Evolutionary conservation across 1,140 invertebrate genomes (phyloP).

Genomic region (Bicyclus anynana): DNA sequence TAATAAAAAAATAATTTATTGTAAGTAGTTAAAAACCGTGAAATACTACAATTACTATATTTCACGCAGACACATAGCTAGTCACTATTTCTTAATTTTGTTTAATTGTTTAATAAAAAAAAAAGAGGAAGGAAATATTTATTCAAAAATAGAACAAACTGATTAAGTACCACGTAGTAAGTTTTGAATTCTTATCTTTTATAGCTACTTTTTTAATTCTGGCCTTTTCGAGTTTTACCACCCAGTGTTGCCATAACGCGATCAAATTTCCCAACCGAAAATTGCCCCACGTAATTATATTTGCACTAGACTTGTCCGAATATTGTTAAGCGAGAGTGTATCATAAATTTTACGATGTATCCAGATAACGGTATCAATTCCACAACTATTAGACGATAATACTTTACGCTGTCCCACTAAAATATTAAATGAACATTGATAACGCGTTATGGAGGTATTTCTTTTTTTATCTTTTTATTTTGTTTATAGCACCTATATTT

Average conservation of each 20-base stretch:
- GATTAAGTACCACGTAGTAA: no score
- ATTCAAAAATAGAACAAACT: no score
- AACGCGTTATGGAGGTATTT: conserved; percentile 36
- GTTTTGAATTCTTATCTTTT: not conserved
- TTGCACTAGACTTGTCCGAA: conserved; percentile 53
- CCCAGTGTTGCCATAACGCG: not conserved
- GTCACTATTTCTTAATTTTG: no score
- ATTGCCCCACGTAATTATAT: conserved; percentile 48
- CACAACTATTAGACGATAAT: conserved; percentile 48
- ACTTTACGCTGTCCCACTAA: conserved; percentile 26
- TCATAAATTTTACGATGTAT: conserved; percentile 57
- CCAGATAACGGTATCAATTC: conserved; percentile 60
- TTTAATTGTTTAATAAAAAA: no score
- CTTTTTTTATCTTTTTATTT: conserved; percentile 20
- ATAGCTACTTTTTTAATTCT: not conserved
- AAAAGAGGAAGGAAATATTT: no score
- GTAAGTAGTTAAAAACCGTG: no score
- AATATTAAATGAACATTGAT: conserved; percentile 38
- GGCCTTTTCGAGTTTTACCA: not conserved
- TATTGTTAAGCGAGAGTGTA: conserved; percentile 40
- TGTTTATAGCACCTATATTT: not conserved
- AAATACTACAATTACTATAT: no score
- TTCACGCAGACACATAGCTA: no score
- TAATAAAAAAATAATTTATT: no score
- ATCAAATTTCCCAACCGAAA: conserved; percentile 5